Conservation (phyloP, 2,888 invertebrate species). For the Anodontia alba region DNA sequence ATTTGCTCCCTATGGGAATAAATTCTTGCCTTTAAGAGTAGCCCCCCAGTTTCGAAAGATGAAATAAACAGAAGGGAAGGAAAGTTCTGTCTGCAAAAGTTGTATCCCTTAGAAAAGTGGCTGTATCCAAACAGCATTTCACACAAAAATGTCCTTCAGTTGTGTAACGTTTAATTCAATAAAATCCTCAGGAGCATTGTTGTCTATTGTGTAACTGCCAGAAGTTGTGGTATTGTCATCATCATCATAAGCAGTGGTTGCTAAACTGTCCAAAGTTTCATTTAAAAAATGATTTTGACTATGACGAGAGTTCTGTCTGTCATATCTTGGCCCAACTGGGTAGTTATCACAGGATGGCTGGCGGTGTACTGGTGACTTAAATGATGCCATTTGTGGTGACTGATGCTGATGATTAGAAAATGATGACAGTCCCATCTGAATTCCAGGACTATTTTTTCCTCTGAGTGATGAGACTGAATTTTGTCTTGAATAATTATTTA, state of each 20-base stretch:
- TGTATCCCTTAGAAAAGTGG: too few relatives aligned
- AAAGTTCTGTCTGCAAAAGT: too few relatives aligned
- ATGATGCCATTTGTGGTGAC: conserved; percentile 28
- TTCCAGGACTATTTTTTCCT: conserved; percentile 52
- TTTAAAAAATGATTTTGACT: conserved; percentile 13
- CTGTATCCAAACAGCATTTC: conserved; percentile 5
- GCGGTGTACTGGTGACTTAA: conserved; percentile 20
- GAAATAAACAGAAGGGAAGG: too few relatives aligned
- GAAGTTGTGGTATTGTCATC: conserved; percentile 79
- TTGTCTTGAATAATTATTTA: conserved; percentile 11
- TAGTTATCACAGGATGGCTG: conserved; percentile 5
- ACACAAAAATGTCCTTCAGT: conserved; percentile 72
- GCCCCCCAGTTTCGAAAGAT: too few relatives aligned
- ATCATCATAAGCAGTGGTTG: conserved; percentile 72
- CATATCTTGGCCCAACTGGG: neutral
- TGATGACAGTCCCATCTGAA: conserved; percentile 62
- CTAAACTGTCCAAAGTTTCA: conserved; percentile 72
- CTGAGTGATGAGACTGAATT: conserved; percentile 25
- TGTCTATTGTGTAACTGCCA: conserved; percentile 79
- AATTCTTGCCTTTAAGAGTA: too few relatives aligned
- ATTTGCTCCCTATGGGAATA: too few relatives aligned
- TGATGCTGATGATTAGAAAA: conserved; percentile 50
- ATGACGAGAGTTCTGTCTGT: neutral
- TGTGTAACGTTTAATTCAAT: conserved; percentile 63
- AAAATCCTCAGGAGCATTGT: conserved; percentile 65